These are phyloP conservation scores for Pheosia gnoma DNA, from an alignment of 2,888 invertebrate species.

Conservation along the genomic window DNA sequence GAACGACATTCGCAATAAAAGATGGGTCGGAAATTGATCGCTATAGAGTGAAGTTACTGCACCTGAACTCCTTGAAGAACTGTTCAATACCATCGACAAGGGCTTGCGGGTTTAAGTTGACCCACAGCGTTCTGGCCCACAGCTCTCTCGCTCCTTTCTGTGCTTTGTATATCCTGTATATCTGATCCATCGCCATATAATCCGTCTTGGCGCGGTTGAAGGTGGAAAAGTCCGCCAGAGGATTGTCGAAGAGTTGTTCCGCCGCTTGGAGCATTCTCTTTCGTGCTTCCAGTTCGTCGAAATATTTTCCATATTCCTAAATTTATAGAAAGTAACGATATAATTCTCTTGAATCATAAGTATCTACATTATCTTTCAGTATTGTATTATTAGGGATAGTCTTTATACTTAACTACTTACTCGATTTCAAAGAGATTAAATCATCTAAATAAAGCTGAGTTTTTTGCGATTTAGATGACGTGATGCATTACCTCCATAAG, in stretches of 20 bases:
- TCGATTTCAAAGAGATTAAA: too few species aligned
- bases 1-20: too few species aligned
- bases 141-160: conserved; percentile 90
- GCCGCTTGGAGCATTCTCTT: conserved; percentile 85
- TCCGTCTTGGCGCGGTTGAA: conserved; percentile 86
- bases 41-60: not conserved
- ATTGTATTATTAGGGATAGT: too few species aligned
- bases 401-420: too few species aligned
- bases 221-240: conserved; percentile 92
- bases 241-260: conserved; percentile 94
- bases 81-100: conserved; percentile 94
- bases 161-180: conserved; percentile 91
- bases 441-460: too few species aligned
- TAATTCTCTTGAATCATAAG: too few species aligned
- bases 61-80: conserved; percentile 90
- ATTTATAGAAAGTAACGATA: not conserved
- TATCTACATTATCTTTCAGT: too few species aligned
- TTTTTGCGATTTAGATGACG: too few species aligned
- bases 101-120: conserved; percentile 92
- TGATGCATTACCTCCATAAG: conserved; percentile 85
- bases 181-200: conserved; percentile 86
- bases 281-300: conserved; percentile 87
- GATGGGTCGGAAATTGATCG: not conserved
- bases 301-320: conserved; percentile 86
- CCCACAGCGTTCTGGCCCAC: conserved; percentile 96